Percentiles rank a stretch among this genome's conserved stretches.
Evolutionary conservation across 2,113 vertebrate genomes (phyloP).

Genomic region (pig (Sus scrofa)): T2T-Sscrofa CM000813.6:105336001-105336500

Average conservation of each 20-base stretch:
- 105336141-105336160: background rate
- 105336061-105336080: background rate
- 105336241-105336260: constrained; percentile 20
- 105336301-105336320: background rate
- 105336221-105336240: background rate
- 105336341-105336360: background rate
- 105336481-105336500: background rate
- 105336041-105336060: background rate
- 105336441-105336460: constrained; percentile 22
- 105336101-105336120: constrained; percentile 39
- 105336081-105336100: background rate
- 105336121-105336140: background rate
- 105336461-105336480: background rate
- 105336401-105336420: background rate
- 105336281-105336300: background rate
- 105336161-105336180: background rate
- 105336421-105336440: background rate
- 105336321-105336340: background rate
- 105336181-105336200: background rate
- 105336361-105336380: background rate
- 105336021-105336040: constrained; percentile 27
- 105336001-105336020: background rate
- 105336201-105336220: background rate
- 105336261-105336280: background rate
- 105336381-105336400: constrained; percentile 21